A percentile compares a stretch with the other conserved stretches of the same genome.
These are phyloP conservation scores for Stichopus horrens DNA, from an alignment of 53 echinoderm and acorn worm species.

Conservation along the genomic window DNA sequence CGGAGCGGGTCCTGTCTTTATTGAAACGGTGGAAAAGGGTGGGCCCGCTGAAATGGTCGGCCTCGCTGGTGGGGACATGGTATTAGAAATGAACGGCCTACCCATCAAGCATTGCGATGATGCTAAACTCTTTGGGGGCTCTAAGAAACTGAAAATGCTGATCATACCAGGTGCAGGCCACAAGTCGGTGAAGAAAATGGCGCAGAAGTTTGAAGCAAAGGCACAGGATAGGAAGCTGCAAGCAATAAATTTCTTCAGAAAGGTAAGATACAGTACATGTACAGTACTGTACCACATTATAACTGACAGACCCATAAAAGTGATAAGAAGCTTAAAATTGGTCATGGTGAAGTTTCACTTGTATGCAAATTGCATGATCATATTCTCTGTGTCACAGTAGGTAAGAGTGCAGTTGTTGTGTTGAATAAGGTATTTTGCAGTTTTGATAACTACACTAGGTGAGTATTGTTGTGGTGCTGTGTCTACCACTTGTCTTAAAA, in stretches of 20 bases:
- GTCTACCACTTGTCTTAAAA: no score
- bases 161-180: slow-evolving; percentile 99
- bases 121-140: slow-evolving; percentile 89
- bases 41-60: slow-evolving; percentile 74
- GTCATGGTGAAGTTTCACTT: no score
- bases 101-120: slow-evolving; percentile 96
- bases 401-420: no score
- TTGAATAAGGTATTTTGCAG: no score
- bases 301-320: no score
- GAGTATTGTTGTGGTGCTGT: no score
- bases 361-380: no score
- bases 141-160: slow-evolving; percentile 78
- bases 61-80: slow-evolving; percentile 89
- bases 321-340: no score
- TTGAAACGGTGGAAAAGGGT: slow-evolving; percentile 76
- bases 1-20: slow-evolving; percentile 92
- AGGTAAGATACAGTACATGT: slow-evolving; percentile 57
- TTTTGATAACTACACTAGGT: no score
- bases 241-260: slow-evolving; percentile 91
- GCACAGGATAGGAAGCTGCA: slow-evolving; percentile 71
- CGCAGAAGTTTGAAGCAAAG: slow-evolving; percentile 77
- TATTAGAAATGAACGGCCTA: slow-evolving; percentile 95
- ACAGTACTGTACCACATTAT: not conserved
- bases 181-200: slow-evolving; percentile 83
- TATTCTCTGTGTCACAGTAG: no score